phyloP scores from a whole-genome alignment of 2,113 vertebrate species.

The Potamarius usumacintae region DNA sequence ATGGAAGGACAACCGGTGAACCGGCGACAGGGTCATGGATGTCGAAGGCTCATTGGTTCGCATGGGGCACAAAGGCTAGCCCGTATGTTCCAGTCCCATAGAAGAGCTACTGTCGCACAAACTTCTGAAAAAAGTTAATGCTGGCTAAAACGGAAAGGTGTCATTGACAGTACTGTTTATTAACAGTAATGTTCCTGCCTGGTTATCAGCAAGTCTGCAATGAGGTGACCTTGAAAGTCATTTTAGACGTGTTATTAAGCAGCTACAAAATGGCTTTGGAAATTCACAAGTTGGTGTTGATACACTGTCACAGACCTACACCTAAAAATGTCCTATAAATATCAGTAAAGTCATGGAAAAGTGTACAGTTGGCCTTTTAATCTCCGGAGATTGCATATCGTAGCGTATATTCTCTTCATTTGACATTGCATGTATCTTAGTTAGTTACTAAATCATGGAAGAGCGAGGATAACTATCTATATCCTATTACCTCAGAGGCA shows the following conservation, averaged over 20 bases:
- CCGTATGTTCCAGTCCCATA: no score
- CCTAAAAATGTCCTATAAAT: neutral
- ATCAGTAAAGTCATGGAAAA: neutral
- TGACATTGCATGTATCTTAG: neutral
- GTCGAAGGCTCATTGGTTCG: no score
- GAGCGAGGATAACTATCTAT: neutral
- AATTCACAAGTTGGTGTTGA: neutral
- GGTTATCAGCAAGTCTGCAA: neutral
- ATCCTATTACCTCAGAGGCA: neutral
- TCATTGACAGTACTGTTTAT: no score
- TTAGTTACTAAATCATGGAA: neutral
- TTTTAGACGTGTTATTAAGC: slow-evolving; percentile 1
- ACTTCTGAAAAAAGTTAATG: no score
- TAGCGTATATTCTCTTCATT: neutral
- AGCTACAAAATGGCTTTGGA: neutral
- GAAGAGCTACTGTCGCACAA: no score
- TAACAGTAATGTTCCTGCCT: neutral
- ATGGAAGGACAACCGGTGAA: no score
- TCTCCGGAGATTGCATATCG: neutral
- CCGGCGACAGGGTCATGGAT: no score
- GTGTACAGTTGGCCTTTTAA: neutral
- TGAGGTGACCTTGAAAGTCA: neutral
- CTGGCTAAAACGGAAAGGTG: no score
- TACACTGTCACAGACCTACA: neutral
- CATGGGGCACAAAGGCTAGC: no score